These are phyloP conservation scores for Solea senegalensis DNA, from an alignment of 2,113 vertebrate genomes.

Conservation along the genomic window DNA sequence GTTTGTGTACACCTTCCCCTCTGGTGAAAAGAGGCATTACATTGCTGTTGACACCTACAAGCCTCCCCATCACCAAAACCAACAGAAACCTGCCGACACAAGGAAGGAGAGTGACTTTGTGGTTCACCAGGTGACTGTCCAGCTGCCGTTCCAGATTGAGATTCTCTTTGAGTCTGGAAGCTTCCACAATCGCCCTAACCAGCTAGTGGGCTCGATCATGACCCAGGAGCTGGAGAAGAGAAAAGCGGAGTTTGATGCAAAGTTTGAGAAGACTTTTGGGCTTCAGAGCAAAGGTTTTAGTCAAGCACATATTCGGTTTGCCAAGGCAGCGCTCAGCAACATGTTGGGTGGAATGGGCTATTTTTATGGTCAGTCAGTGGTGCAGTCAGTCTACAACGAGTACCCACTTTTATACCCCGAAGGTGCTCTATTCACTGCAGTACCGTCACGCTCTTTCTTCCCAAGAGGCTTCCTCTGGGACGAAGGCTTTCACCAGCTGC, in stretches of 20 bases:
- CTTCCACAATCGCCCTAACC: slow-evolving; percentile 70
- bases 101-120: slow-evolving; percentile 83
- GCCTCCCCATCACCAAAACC: slow-evolving; percentile 75
- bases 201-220: slow-evolving; percentile 80
- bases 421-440: slow-evolving; percentile 86
- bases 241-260: slow-evolving; percentile 76
- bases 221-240: slow-evolving; percentile 80
- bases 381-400: slow-evolving; percentile 81
- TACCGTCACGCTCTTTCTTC: slow-evolving; percentile 96
- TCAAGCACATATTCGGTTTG: slow-evolving; percentile 80
- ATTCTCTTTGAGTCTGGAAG: slow-evolving; percentile 91
- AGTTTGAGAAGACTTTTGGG: slow-evolving; percentile 86
- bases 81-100: slow-evolving; percentile 71
- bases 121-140: slow-evolving; percentile 91
- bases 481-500: slow-evolving; percentile 94
- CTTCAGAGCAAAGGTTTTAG: slow-evolving; percentile 84
- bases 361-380: slow-evolving; percentile 89
- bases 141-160: slow-evolving; percentile 86
- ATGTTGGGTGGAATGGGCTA: slow-evolving; percentile 93
- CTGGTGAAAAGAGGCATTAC: slow-evolving; percentile 82
- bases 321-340: slow-evolving; percentile 89
- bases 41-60: slow-evolving; percentile 81
- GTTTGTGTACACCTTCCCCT: slow-evolving; percentile 83
- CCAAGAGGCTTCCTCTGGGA: slow-evolving; percentile 98
- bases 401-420: slow-evolving; percentile 78